Evolutionary conservation across 2,113 vertebrate genomes (phyloP).

Genomic region (Microcebus ravelobensis): DNA sequence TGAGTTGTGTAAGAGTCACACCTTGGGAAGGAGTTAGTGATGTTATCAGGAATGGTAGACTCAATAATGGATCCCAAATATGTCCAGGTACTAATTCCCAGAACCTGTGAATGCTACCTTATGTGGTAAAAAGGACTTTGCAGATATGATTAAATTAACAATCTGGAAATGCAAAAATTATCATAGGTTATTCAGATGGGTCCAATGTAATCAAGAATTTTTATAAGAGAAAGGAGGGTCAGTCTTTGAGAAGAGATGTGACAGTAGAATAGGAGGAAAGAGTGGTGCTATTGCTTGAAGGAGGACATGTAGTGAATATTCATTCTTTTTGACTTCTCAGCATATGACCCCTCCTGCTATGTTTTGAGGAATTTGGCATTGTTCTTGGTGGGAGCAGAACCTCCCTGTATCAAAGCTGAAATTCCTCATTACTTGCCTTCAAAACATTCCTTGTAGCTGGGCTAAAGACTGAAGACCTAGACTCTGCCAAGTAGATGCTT

Average conservation of each 20-base stretch:
- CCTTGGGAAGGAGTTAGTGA: background rate
- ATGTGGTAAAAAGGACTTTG: background rate
- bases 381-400: background rate
- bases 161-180: background rate
- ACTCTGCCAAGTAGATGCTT: background rate
- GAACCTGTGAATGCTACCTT: background rate
- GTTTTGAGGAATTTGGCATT: background rate
- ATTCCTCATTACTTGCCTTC: background rate
- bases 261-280: background rate
- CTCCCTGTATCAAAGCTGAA: background rate
- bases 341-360: background rate
- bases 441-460: background rate
- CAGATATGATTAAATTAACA: background rate
- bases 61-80: background rate
- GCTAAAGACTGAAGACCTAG: background rate
- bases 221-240: background rate
- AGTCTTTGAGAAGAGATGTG: background rate
- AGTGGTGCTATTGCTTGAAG: background rate
- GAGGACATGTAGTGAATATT: background rate
- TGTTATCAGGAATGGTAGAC: background rate
- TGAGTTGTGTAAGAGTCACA: background rate
- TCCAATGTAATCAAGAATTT: background rate
- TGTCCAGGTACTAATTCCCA: background rate
- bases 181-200: background rate
- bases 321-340: background rate